Conservation (phyloP, 2,113 vertebrate species). For the Podarcis cretensis region DNA sequence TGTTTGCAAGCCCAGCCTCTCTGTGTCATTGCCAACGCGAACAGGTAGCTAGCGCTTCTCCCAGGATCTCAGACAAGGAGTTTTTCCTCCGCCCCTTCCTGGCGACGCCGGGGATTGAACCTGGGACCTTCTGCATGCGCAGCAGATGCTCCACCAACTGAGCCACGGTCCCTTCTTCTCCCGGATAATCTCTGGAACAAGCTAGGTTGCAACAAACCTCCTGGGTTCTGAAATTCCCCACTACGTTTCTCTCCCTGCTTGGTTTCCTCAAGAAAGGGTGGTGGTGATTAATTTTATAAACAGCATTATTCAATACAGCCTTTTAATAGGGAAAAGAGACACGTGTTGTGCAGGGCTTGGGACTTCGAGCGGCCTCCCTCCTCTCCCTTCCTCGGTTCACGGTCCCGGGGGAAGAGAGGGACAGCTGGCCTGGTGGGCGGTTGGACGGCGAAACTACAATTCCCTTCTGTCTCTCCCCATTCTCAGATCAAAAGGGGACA, state of each 20-base stretch:
- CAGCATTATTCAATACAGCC: slow-evolving; percentile 74
- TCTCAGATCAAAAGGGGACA: background rate
- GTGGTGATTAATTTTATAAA: slow-evolving; percentile 76
- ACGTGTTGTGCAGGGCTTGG: slow-evolving; percentile 2
- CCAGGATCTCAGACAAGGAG: too few species aligned
- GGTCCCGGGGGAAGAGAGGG: background rate
- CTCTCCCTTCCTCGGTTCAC: background rate
- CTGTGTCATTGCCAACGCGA: too few species aligned
- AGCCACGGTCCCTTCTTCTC: too few species aligned
- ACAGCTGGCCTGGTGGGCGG: background rate
- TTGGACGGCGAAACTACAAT: too few species aligned
- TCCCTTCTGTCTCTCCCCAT: background rate
- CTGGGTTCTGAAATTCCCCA: background rate
- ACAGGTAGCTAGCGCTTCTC: too few species aligned
- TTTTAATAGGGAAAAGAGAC: slow-evolving; percentile 1
- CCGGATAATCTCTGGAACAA: too few species aligned
- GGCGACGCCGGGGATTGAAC: too few species aligned
- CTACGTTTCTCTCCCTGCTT: background rate
- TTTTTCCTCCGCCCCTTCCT: too few species aligned
- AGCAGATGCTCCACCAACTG: too few species aligned
- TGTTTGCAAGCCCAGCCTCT: too few species aligned
- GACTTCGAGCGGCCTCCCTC: background rate
- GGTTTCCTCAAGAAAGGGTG: slow-evolving; percentile 4
- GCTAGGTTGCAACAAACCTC: too few species aligned
- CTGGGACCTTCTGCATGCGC: too few species aligned